Evolutionary conservation across 2,888 invertebrate species (phyloP), one percentile per base, ranked within the genome.

Genomic region (Campoplex nolae): DNA sequence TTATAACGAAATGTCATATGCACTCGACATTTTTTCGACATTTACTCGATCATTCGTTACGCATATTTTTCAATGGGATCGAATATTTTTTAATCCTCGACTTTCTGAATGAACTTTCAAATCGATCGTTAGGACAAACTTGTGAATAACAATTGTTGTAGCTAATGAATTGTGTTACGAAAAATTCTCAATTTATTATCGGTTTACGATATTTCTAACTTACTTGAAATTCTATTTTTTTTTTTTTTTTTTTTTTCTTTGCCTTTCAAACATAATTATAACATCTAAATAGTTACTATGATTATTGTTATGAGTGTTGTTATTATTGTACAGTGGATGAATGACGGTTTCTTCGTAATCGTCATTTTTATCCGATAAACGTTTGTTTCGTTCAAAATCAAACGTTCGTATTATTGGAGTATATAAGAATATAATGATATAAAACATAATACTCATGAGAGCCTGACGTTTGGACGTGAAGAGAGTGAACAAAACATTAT

Each of bases 1-100:
- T 54, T n/a, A 73, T 35, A 54, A 73, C 35, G 51, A 71, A 48
- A 71, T 48, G 71, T 28, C 68, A n/a, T 68, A 13, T 42, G 18
- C 8, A 42, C 68, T 42, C 68, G 42, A n/a, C 35, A 23, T 62
- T 62, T 32, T 62, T 42, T 42, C 42, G n/a, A 42, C n/a, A 23
- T 42, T 68, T 42, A 38, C 67, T n/a, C 1, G 18, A 67, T 58
- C 67, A 67, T 38, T 38, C 38, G 13, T 38, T 11, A 18, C 67
- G 8, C 23, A 38, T 67, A 13, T 58, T 58, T 11, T 58, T 58
- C 56, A 11, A 58, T 58, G 28, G 4, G 4, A 58, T 58, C 28
- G 23, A 32, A 58, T 62, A 13, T 16, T 62, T 62, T 28, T 3
- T 11, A 32, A 62, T 62, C 32, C 32, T 62, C 16, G 28, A 32